Evolutionary conservation across 1,140 invertebrate species (phyloP).

Genomic region (Pemphigus obesinymphae): DNA sequence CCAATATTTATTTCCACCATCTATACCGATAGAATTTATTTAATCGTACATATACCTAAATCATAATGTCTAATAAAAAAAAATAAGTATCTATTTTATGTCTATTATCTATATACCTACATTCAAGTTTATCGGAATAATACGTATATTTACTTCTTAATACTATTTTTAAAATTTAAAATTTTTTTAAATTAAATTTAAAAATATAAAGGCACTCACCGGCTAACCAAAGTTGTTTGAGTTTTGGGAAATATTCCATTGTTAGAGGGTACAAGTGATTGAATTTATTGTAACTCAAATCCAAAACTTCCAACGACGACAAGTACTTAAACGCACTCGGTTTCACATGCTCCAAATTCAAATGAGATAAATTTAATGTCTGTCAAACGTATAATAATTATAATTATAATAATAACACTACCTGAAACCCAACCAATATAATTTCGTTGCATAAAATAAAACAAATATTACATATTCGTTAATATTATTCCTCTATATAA

Average conservation of each 20-base stretch:
- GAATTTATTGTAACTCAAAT: conserved; percentile 43
- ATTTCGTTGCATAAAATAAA: not conserved
- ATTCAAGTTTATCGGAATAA: too few relatives aligned
- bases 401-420: too few relatives aligned
- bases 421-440: too few relatives aligned
- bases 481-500: not conserved
- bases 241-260: conserved; percentile 10
- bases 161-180: too few relatives aligned
- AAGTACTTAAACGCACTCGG: conserved; percentile 25
- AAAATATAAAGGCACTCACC: conserved; percentile 33
- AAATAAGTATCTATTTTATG: too few relatives aligned
- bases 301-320: conserved; percentile 31
- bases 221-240: conserved; percentile 42
- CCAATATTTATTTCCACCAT: too few relatives aligned
- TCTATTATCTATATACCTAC: too few relatives aligned
- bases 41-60: too few relatives aligned
- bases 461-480: not conserved
- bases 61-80: too few relatives aligned
- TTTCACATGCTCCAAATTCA: conserved; percentile 33
- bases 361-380: conserved; percentile 41
- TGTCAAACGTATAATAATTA: not conserved
- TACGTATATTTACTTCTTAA: too few relatives aligned
- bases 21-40: too few relatives aligned
- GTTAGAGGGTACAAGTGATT: not conserved
- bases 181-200: too few relatives aligned